phyloP scores from a whole-genome alignment of 2,797 vertebrate species.

The Nannoperca obscura region DNA sequence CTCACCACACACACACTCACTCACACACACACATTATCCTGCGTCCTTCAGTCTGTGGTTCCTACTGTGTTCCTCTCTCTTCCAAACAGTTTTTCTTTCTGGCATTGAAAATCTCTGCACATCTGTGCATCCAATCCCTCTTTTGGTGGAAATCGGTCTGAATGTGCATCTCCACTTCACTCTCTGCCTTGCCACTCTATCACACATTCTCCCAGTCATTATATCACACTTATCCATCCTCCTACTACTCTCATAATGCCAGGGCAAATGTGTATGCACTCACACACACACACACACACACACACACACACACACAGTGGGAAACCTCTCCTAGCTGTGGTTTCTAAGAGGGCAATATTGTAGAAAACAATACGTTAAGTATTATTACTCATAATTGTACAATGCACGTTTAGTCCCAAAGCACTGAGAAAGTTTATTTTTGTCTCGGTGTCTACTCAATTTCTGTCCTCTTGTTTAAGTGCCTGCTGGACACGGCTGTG shows the following conservation, averaged over 20 bases:
- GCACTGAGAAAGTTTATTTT: slow-evolving; percentile 8
- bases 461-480: slow-evolving; percentile 25
- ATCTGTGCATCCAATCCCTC: slow-evolving; percentile 26
- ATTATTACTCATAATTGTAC: slow-evolving; percentile 11
- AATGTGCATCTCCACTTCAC: slow-evolving; percentile 29
- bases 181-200: slow-evolving; percentile 29
- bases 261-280: slow-evolving; percentile 25
- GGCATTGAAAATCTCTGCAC: slow-evolving; percentile 3
- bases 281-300: neutral
- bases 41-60: slow-evolving; percentile 6
- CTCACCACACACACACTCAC: neutral
- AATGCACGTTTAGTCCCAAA: slow-evolving; percentile 15
- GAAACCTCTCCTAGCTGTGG: neutral
- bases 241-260: slow-evolving; percentile 27
- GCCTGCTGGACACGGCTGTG: slow-evolving; percentile 25
- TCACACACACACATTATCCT: neutral
- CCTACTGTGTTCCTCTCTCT: slow-evolving; percentile 2
- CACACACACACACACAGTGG: neutral
- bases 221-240: slow-evolving; percentile 45
- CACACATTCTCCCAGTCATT: slow-evolving; percentile 33
- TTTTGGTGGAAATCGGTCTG: slow-evolving; percentile 4
- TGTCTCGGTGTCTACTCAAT: slow-evolving; percentile 21
- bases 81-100: neutral
- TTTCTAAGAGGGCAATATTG: neutral
- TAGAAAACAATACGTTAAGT: neutral